Conservation (phyloP, 2,113 vertebrate species). For the Cercopithecus mona region DNA sequence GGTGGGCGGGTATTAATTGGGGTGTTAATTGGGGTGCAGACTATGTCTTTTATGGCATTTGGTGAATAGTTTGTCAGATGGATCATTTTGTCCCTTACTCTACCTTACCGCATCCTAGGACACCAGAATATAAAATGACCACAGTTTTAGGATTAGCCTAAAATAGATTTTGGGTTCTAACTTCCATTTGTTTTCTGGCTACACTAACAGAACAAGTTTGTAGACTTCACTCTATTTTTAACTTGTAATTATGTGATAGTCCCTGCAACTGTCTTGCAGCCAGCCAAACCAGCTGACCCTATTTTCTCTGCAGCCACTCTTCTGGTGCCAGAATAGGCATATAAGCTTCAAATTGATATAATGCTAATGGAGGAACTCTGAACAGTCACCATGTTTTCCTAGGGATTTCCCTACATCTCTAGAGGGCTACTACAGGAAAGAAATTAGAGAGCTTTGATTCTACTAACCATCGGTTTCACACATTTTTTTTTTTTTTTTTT, state of each 20-base stretch:
- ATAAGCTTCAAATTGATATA: background rate
- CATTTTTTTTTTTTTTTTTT: background rate
- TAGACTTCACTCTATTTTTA: conserved; percentile 61
- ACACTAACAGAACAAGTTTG: background rate
- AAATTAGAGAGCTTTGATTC: background rate
- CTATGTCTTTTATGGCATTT: background rate
- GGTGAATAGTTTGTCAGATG: background rate
- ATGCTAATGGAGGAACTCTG: background rate
- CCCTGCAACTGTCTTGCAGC: background rate
- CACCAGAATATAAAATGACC: background rate
- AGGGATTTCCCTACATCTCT: background rate
- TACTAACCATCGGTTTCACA: background rate
- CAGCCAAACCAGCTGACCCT: conserved; percentile 46
- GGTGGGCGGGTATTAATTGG: background rate
- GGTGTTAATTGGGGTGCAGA: background rate
- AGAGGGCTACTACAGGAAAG: background rate
- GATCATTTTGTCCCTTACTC: background rate
- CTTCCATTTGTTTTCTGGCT: conserved; percentile 20
- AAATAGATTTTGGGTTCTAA: background rate
- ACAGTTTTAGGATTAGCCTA: background rate
- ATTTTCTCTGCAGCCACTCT: background rate
- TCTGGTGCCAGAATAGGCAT: background rate
- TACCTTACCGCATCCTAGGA: background rate
- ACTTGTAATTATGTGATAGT: background rate
- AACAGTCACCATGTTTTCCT: background rate